Evolutionary conservation across 2,113 vertebrate genomes (phyloP).

Genomic region (Hassar affinis): DNA sequence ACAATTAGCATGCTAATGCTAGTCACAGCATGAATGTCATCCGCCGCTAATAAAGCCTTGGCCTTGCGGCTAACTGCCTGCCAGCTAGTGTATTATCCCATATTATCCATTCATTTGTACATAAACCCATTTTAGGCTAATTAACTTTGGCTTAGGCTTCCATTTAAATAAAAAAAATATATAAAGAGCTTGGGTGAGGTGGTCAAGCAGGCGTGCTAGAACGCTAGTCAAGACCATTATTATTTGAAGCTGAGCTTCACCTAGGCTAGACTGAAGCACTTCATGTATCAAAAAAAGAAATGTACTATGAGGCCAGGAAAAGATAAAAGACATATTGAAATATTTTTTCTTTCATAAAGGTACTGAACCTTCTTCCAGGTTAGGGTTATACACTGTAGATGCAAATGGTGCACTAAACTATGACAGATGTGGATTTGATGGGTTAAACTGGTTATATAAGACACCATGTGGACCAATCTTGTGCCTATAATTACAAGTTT

Average conservation of each 20-base stretch:
- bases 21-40: conserved; percentile 49
- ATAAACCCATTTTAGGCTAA: conserved; percentile 48
- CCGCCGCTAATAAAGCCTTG: conserved; percentile 49
- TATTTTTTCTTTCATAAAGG: conserved; percentile 38
- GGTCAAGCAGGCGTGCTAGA: conserved; percentile 44
- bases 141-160: conserved; percentile 41
- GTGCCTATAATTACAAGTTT: not conserved
- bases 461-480: conserved; percentile 7
- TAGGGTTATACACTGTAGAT: conserved; percentile 11
- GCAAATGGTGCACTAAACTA: conserved; percentile 42
- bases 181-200: conserved; percentile 31
- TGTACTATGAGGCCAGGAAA: conserved; percentile 31
- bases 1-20: conserved; percentile 54
- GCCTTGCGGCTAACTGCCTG: conserved; percentile 52
- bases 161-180: conserved; percentile 36
- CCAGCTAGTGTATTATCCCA: conserved; percentile 50
- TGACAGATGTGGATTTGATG: conserved; percentile 51
- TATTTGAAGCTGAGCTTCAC: conserved; percentile 9
- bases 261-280: conserved; percentile 34
- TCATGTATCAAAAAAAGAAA: conserved; percentile 48
- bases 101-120: conserved; percentile 49
- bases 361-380: conserved; percentile 29
- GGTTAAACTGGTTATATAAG: conserved; percentile 38
- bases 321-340: conserved; percentile 36
- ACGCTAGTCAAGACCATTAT: conserved; percentile 13